Evolutionary conservation across 2,113 vertebrate genomes (phyloP).

Genomic region (Romanogobio albipinnatus): DNA sequence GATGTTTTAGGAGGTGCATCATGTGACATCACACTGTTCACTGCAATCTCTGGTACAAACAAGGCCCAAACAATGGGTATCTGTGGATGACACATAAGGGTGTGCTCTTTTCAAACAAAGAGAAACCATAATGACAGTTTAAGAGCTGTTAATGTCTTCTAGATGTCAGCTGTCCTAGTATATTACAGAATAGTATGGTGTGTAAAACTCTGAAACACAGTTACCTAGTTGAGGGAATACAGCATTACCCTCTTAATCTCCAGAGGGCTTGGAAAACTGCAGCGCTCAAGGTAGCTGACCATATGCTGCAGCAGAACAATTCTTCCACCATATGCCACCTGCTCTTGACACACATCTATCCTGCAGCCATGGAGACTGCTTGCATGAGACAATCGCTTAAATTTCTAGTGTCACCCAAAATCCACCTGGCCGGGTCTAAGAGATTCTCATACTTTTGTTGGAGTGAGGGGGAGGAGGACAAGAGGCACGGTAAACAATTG

Average conservation of each 20-base stretch:
- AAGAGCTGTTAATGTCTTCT: background rate
- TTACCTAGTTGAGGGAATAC: conserved; percentile 31
- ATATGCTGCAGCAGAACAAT: conserved; percentile 54
- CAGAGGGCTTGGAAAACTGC: conserved; percentile 32
- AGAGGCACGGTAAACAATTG: conserved; percentile 42
- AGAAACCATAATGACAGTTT: background rate
- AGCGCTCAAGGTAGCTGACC: conserved; percentile 47
- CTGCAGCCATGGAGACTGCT: conserved; percentile 41
- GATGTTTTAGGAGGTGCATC: background rate
- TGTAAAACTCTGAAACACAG: background rate
- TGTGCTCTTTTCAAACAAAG: background rate
- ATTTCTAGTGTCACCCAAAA: conserved; percentile 45
- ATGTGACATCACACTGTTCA: conserved; percentile 10
- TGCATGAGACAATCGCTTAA: conserved; percentile 27
- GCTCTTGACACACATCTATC: conserved; percentile 29
- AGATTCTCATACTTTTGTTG: conserved; percentile 51
- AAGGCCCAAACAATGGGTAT: conserved; percentile 11
- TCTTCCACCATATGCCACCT: conserved; percentile 48
- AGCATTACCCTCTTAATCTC: conserved; percentile 53
- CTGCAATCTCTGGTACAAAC: background rate
- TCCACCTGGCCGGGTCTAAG: conserved; percentile 35
- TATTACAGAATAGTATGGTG: background rate
- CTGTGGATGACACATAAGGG: conserved; percentile 16
- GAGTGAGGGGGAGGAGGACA: conserved; percentile 36
- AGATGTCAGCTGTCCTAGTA: background rate